phyloP scores from a whole-genome alignment of 2,113 vertebrate species.

The Chinchilla lanigera region DNA sequence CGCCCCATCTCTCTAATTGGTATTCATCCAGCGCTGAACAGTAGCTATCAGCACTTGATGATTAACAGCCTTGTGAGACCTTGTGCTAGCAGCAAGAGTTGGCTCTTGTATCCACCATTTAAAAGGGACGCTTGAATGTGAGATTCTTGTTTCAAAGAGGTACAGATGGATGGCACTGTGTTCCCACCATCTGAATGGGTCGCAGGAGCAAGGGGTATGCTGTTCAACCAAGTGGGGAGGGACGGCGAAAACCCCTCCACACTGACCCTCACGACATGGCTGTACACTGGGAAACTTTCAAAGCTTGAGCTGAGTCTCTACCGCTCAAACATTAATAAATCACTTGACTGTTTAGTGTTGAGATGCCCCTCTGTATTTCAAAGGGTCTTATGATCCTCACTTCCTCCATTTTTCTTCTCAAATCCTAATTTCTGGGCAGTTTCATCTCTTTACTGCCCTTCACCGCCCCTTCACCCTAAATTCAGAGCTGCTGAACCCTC shows the following conservation, averaged over 20 bases:
- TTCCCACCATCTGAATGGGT: constrained; percentile 55
- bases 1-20: constrained; percentile 77
- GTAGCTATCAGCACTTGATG: constrained; percentile 80
- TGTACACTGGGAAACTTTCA: background rate
- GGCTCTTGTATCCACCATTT: constrained; percentile 77
- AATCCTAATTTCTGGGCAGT: constrained; percentile 8
- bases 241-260: background rate
- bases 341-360: background rate
- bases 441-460: background rate
- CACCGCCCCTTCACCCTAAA: background rate
- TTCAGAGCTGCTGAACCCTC: background rate
- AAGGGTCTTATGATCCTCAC: background rate
- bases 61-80: constrained; percentile 83
- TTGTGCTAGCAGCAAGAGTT: constrained; percentile 78
- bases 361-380: constrained; percentile 20
- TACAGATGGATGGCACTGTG: constrained; percentile 74
- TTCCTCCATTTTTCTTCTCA: background rate
- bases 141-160: constrained; percentile 78
- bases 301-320: constrained; percentile 19
- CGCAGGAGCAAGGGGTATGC: background rate
- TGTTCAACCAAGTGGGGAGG: background rate
- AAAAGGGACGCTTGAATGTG: constrained; percentile 68
- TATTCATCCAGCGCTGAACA: constrained; percentile 79
- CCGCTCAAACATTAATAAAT: background rate
- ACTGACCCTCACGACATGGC: background rate